Conservation (phyloP, 2,888 invertebrate genomes). For the Spisula solida region DNA sequence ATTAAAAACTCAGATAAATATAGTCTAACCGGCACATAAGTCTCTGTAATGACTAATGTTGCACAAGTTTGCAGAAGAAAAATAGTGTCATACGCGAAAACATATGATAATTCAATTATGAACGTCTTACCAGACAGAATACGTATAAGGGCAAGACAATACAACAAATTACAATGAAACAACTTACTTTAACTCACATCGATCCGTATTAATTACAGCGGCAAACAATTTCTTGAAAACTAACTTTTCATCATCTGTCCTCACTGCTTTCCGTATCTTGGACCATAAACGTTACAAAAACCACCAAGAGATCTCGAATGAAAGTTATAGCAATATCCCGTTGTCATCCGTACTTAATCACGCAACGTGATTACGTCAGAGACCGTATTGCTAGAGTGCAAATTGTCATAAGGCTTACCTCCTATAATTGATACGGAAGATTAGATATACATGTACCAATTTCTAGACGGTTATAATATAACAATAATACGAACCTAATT, state of each 20-base stretch:
- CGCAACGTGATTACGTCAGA: too few species aligned
- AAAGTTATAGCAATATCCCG: background rate
- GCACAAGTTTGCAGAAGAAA: too few species aligned
- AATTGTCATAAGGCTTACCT: too few species aligned
- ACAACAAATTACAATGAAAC: background rate
- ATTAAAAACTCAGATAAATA: too few species aligned
- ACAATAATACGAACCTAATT: too few species aligned
- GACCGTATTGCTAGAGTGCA: too few species aligned
- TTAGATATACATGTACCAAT: too few species aligned
- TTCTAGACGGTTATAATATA: too few species aligned
- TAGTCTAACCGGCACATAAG: too few species aligned
- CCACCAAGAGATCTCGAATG: background rate
- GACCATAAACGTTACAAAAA: background rate
- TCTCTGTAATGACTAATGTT: too few species aligned
- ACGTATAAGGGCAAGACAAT: background rate
- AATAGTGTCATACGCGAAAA: too few species aligned
- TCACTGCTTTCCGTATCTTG: background rate
- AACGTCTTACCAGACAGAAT: background rate
- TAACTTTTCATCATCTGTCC: background rate
- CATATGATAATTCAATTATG: background rate
- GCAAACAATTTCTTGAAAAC: background rate
- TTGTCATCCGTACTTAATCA: background rate
- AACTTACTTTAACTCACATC: background rate
- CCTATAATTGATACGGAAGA: too few species aligned
- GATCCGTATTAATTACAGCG: background rate